Percentiles rank a stretch among this genome's conserved stretches.
Evolutionary conservation across 2,113 vertebrate genomes (phyloP).

Genomic region (Megaceryle torquata): DNA sequence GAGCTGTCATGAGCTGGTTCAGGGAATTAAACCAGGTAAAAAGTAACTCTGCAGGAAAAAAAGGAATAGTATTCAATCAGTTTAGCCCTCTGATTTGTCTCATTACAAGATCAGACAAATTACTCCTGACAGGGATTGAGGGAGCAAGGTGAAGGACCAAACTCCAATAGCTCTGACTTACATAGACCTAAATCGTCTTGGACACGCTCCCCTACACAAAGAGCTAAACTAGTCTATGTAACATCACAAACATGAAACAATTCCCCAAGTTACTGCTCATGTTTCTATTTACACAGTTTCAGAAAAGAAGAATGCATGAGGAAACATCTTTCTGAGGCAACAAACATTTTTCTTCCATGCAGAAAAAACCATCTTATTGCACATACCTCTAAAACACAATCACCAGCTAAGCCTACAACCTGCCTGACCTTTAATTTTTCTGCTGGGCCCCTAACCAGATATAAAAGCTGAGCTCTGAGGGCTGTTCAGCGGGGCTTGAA

Average conservation of each 20-base stretch:
- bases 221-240: background rate
- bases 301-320: background rate
- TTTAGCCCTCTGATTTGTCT: background rate
- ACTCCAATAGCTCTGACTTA: background rate
- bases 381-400: background rate
- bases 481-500: background rate
- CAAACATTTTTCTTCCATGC: background rate
- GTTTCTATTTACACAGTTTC: background rate
- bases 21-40: background rate
- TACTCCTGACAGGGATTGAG: background rate
- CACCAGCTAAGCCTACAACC: background rate
- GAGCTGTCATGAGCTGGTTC: background rate
- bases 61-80: background rate
- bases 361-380: background rate
- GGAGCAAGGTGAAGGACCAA: background rate
- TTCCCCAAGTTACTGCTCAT: background rate
- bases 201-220: background rate
- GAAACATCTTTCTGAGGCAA: background rate
- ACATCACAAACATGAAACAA: background rate
- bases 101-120: background rate
- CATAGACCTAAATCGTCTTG: background rate
- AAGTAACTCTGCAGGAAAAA: background rate
- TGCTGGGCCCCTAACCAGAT: background rate
- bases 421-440: background rate
- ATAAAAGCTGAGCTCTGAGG: background rate